Evolutionary conservation across 2,797 vertebrate species (phyloP), one percentile per base, ranked within the genome.

Genomic region (Florisuga fusca): DNA sequence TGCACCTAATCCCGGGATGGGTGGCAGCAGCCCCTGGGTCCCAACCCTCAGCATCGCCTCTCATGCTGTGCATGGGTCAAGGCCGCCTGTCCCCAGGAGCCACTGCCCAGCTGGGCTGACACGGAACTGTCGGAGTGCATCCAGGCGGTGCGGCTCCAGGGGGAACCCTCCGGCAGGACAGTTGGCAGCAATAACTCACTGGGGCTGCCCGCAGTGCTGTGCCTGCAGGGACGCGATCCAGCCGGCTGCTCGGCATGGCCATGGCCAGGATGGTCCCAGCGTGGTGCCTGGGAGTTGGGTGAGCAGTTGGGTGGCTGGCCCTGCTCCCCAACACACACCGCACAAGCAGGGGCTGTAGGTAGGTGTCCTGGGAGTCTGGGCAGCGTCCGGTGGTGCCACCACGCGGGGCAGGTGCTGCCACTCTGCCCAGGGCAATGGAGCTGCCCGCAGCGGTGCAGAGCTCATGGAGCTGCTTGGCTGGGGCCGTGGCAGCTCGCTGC

Each of bases 1-100:
- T 1, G 0, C 0, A 0, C 31, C 50, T 13, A 1, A 29, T 14
- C 27, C 29, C n/a, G 8, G 45, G 29, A 26, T 29, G 33, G 75
- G 26, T 0, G 1, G n/a, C 1, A 25, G 55, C 61, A 84, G 26
- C 9, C 5, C 29, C 1, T 0, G 36, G 1, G 0, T 6, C 53
- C 48, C 77, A 59, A 17, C 7, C 17, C 2, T 10, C 54, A 31
- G 34, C 45, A 33, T 48, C 17, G 0, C 69, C 33, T 77, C 12
- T 9, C 4, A 0, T 12, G 0, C 9, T 53, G 4, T 2, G 5
- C 25, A 5, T 0, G 0, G 48, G 26, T 66, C 67, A 27, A 26
- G 69, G 64, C 33, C 0, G 1, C 48, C 7, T 5, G 0, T 54
- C 23, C 57, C 46, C 51, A 5, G 45, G 54, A 88, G 77, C 74